Evolutionary conservation across 2,797 vertebrate species (phyloP), one percentile per base, ranked within the genome.

Genomic region (Uromys caudimaculatus): DNA sequence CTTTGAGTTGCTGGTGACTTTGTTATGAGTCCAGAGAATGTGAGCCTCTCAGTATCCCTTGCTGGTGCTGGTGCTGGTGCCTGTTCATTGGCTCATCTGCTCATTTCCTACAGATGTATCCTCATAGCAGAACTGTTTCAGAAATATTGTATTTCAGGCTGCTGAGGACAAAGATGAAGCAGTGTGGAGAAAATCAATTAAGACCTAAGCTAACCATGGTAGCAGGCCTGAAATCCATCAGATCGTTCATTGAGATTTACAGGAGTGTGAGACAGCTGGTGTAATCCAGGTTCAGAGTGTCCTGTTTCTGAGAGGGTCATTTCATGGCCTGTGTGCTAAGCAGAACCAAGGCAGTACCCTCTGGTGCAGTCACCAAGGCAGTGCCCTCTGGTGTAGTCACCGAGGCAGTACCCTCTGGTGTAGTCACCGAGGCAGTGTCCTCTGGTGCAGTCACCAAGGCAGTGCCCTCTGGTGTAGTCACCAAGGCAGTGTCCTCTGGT

Each of bases 141-240:
- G 52, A n/a, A 9, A 96, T 95, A 67, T 12, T 52, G 19, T 82
- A 50, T 93, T 89, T 58, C 35, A 60, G 58, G 6, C 3, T 84
- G 89, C 92, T 13, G 0, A 6, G 60, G 94, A 60, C 9, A 60
- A 75, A 94, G 10, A 54, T 47, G 47, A 83, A 95, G 38, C 62
- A 89, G 85, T 91, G n/a, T 93, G 85, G 96, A n/a, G 94, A 93
- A 93, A 97, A 92, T 92, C 90, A 77, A 73, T 92, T 97, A 91
- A 96, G 87, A 93, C 24, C 47, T 94, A 90, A 97, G 47, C 93
- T 78, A 88, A 56, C 87, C 87, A 1, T 73, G 89, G 56, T 1
- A 0, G 56, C 71, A 96, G 97, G n/a, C 76, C 87, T 96, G 54
- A 97, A 97, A 95, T 86, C 89, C 76, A n/a, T 89, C 44, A 76